Percentiles rank a stretch among this genome's conserved stretches.
These are phyloP conservation scores for Himalopsyche tibetana DNA, from an alignment of 2,888 invertebrate genomes.

Conservation along the genomic window DNA sequence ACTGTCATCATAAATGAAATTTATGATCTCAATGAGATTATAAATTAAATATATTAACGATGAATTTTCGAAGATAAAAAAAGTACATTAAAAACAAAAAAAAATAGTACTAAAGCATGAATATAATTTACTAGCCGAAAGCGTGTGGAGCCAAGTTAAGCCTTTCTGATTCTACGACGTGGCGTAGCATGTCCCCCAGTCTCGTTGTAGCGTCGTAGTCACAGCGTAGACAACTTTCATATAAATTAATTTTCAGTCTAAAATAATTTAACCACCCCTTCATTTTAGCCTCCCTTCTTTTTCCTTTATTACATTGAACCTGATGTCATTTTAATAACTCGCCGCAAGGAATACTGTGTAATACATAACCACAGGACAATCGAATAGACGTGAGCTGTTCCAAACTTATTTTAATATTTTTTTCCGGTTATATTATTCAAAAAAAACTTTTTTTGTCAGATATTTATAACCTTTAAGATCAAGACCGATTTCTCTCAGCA, in stretches of 20 bases:
- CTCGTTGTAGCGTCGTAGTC: conserved; percentile 8
- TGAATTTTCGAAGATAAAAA: too few relatives aligned
- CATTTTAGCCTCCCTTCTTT: conserved; percentile 35
- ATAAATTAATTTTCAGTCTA: conserved; percentile 43
- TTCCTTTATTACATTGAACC: conserved; percentile 42
- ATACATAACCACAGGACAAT: background rate
- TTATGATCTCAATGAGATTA: too few relatives aligned
- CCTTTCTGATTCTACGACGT: background rate
- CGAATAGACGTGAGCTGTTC: background rate
- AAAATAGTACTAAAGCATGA: too few relatives aligned
- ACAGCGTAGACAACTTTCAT: conserved; percentile 40
- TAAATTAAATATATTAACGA: too few relatives aligned
- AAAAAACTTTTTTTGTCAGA: too few relatives aligned
- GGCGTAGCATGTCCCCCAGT: background rate
- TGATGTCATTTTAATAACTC: conserved; percentile 40
- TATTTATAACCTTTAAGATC: too few relatives aligned
- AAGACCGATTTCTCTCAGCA: too few relatives aligned
- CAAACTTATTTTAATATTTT: background rate
- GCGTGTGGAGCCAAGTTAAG: too few relatives aligned
- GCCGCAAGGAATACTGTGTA: background rate
- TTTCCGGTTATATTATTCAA: too few relatives aligned
- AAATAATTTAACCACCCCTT: conserved; percentile 35
- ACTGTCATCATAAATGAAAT: too few relatives aligned
- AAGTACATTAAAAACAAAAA: too few relatives aligned
- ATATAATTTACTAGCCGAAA: too few relatives aligned